phyloP scores from a whole-genome alignment of 2,888 invertebrate species.

The Schrankia costaestrigalis region DNA sequence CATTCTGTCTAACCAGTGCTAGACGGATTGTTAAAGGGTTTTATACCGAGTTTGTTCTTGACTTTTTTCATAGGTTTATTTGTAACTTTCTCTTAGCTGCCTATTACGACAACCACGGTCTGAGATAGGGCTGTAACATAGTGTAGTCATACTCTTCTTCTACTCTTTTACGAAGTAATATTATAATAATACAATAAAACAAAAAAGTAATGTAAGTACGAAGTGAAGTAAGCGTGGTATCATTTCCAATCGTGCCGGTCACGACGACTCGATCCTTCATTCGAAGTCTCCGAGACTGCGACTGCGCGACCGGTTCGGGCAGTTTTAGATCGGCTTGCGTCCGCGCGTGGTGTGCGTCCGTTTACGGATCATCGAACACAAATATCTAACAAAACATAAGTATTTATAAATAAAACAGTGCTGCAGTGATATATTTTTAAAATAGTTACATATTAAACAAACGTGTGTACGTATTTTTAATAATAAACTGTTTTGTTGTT shows the following conservation, averaged over 20 bases:
- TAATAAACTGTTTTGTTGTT: constrained; percentile 17
- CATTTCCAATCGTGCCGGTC: constrained; percentile 46
- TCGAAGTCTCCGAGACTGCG: constrained; percentile 47
- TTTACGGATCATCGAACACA: constrained; percentile 48
- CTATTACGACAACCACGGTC: too few species aligned
- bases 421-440: constrained; percentile 19
- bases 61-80: too few species aligned
- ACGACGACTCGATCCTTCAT: constrained; percentile 39
- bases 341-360: constrained; percentile 39
- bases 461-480: constrained; percentile 11
- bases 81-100: too few species aligned
- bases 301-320: constrained; percentile 62
- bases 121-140: too few species aligned
- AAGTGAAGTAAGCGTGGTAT: constrained; percentile 34
- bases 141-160: too few species aligned
- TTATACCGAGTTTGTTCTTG: too few species aligned
- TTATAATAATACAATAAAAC: not conserved
- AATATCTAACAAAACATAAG: constrained; percentile 41
- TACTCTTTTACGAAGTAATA: not conserved
- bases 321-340: constrained; percentile 70
- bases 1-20: too few species aligned
- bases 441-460: constrained; percentile 5
- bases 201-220: constrained; percentile 9
- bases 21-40: too few species aligned
- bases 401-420: constrained; percentile 35